Base-by-base conservation (phyloP, 2,797 vertebrate species). In the Lagodon rhomboides region DNA sequence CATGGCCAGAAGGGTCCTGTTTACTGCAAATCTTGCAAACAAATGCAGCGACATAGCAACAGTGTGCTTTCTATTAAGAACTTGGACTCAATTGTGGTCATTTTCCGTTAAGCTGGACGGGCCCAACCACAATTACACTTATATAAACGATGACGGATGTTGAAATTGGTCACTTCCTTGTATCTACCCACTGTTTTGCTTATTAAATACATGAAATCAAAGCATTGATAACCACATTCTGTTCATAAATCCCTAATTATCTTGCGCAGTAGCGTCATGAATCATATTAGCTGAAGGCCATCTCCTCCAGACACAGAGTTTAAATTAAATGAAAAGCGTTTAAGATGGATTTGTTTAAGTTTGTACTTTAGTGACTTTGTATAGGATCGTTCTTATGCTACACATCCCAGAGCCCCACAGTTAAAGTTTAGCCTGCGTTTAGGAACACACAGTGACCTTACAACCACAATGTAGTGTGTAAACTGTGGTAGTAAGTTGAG, bases 371-470 rank as follows among this genome's bases (percentile, higher is more conserved):
- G 27, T 27, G 46, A 59, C 71, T 83, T 43, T 55, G 46, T 73
- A 17, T 34, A 9, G 30, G 13, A n/a, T 73, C 11, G 60, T 87
- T 89, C 62, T 82, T 18, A 76, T 77, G 55, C 60, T 67, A 74
- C 83, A 25, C 22, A 16, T 47, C 13, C 12, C n/a, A 5, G 3
- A 16, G 54, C 72, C 66, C 63, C n/a, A n/a, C 65, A 54, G 41
- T 43, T 38, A 65, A 75, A 58, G 34, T 17, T 59, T 53, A 67
- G 41, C 65, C 73, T 69, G 53, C 22, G 18, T 79, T 70, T 12
- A 69, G 55, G 16, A 62, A 69, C 27, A 66, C 72, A 47, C 50
- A 30, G 50, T 55, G 58, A 67, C 63, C 38, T 66, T 63, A 65
- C 20, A 55, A 44, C 59, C 63, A 30, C 46, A 79, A 7, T 68